Base-by-base conservation (phyloP, 2,113 vertebrate species). In the Gorsachius goisagi region DNA sequence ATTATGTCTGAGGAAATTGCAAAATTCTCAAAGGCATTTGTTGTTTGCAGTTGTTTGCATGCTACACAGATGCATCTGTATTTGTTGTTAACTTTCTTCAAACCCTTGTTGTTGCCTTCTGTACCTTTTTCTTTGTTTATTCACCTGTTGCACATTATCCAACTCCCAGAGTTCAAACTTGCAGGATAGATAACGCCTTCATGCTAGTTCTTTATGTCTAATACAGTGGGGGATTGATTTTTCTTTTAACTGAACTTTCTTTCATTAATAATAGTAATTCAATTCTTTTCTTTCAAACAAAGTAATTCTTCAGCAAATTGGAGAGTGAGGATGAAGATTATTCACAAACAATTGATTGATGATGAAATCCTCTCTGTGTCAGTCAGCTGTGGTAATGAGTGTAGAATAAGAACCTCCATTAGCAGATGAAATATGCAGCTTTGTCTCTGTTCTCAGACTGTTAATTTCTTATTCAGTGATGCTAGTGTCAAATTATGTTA, bases 191-290 rank as follows among this genome's bases (percentile, higher is more conserved):
- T 85, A 89, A 45, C 12, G 9, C 28, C 35, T 64, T 91, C 30
- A 18, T 73, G 53, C 17, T 53, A 50, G 18, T 66, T 79, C 62
- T 94, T 91, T 86, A 37, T 55, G 20, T 74, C n/a, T 84, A 69
- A 77, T 55, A 68, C 19, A 88, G 63, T 49, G 22, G 74, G 9
- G 18, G 16, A 88, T 85, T 85, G 87, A 85, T 63, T 83, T 81
- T 56, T 68, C 49, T 84, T 58, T 66, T 44, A 71, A 85, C 66
- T 59, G 56, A 91, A 85, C 66, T 93, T 95, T 74, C 78, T 91
- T 88, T 89, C 93, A 94, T 96, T 96, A 89, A 91, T 96, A 97
- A 89, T 37, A 92, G 66, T 82, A 95, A 96, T 92, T 87, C 60
- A 78, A 53, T 94, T 95, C 60, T 69, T 92, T 94, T 96, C 58